Percentiles rank a stretch among this genome's conserved stretches.
These are phyloP conservation scores for Leucopsar rothschildi DNA, from an alignment of 2,113 vertebrate species.

Conservation along the genomic window DNA sequence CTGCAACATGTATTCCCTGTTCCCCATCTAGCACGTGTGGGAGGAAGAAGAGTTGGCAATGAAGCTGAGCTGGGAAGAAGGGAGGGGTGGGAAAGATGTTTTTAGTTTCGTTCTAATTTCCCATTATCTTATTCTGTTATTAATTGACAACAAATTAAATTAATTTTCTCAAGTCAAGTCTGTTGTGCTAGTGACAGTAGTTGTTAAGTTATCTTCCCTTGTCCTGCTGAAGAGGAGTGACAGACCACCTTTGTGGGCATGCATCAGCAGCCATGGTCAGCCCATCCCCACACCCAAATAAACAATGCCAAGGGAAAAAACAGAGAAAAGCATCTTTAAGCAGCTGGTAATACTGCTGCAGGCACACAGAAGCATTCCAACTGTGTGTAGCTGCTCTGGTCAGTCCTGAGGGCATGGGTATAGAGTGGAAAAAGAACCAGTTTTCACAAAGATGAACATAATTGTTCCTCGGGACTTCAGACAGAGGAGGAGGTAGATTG, in stretches of 20 bases:
- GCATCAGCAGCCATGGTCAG: background rate
- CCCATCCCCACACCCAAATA: background rate
- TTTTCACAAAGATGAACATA: background rate
- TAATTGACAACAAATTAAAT: background rate
- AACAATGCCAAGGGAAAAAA: background rate
- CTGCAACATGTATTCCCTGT: background rate
- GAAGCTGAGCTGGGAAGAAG: background rate
- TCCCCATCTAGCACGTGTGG: rapidly evolving
- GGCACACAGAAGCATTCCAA: background rate
- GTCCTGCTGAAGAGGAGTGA: background rate
- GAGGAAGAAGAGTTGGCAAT: background rate
- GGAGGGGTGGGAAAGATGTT: background rate
- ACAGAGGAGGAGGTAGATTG: background rate
- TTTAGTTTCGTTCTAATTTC: background rate
- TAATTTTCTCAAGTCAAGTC: background rate
- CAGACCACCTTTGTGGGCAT: background rate
- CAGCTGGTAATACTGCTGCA: background rate
- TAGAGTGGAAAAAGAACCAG: background rate
- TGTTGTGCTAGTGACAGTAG: background rate
- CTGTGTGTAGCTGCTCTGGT: background rate
- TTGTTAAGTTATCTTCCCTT: background rate
- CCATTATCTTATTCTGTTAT: background rate
- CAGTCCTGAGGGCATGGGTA: background rate
- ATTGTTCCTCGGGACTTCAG: background rate
- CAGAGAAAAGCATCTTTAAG: background rate